phyloP scores from a whole-genome alignment of 2,888 invertebrate species.

The Acrobasis suavella region DNA sequence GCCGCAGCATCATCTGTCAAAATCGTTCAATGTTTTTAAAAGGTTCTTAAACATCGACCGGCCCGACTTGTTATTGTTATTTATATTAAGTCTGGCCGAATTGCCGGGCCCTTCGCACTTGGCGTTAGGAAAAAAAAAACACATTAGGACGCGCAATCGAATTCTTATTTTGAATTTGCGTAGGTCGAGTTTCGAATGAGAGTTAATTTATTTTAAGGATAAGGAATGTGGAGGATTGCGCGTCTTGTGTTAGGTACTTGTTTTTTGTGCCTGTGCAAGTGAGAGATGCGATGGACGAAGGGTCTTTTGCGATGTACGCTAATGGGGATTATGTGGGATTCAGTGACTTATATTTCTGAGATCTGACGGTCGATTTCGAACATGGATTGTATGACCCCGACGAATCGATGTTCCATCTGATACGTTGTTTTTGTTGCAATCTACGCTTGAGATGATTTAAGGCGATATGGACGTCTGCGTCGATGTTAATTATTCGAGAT shows the following conservation, averaged over 20 bases:
- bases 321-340: constrained; percentile 74
- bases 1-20: constrained; percentile 70
- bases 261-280: constrained; percentile 74
- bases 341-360: constrained; percentile 53
- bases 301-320: constrained; percentile 74
- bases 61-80: constrained; percentile 75
- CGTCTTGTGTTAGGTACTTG: constrained; percentile 65
- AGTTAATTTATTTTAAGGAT: constrained; percentile 44
- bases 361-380: constrained; percentile 45
- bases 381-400: constrained; percentile 35
- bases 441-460: constrained; percentile 2
- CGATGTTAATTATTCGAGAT: constrained; percentile 11
- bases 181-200: constrained; percentile 44
- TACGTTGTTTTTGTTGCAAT: constrained; percentile 19
- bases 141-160: constrained; percentile 35
- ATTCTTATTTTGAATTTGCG: constrained; percentile 43
- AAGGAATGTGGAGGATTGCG: constrained; percentile 78
- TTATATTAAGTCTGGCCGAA: constrained; percentile 74
- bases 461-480: constrained; percentile 3
- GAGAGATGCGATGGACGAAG: constrained; percentile 54
- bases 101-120: constrained; percentile 75
- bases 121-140: constrained; percentile 53
- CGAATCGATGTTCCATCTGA: constrained; percentile 26
- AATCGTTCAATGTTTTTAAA: constrained; percentile 71
- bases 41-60: constrained; percentile 61